These are phyloP conservation scores for Halichoerus grypus DNA, from an alignment of 2,113 vertebrate species.

Conservation along the genomic window DNA sequence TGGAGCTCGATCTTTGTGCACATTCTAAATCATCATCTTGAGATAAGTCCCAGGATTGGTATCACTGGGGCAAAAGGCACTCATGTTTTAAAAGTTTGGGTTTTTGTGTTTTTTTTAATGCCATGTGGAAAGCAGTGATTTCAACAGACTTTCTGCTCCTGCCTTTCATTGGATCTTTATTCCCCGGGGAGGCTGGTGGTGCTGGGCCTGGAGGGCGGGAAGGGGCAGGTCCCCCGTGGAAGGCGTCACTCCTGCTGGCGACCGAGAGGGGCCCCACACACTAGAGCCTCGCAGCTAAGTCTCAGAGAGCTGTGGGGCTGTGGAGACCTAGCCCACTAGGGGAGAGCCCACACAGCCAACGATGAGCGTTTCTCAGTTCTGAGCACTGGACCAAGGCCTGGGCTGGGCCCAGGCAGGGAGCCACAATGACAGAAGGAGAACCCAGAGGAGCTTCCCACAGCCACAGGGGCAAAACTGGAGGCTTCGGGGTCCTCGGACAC, in stretches of 20 bases:
- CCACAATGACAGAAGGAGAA: too few species aligned
- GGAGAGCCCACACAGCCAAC: background rate
- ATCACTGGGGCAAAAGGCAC: background rate
- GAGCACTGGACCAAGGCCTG: rapidly evolving
- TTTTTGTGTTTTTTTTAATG: background rate
- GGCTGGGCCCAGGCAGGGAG: too few species aligned
- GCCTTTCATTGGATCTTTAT: background rate
- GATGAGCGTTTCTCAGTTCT: rapidly evolving
- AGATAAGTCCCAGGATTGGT: background rate
- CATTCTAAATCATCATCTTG: background rate
- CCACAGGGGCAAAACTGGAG: background rate
- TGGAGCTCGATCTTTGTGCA: rapidly evolving
- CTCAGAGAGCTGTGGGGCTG: background rate
- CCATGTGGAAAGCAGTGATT: background rate
- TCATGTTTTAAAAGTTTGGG: background rate
- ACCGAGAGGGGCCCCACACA: rapidly evolving
- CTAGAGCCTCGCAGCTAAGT: rapidly evolving
- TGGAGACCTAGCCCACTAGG: rapidly evolving
- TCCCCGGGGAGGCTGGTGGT: background rate
- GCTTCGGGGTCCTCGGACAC: background rate
- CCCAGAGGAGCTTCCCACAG: background rate
- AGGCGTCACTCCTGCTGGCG: background rate
- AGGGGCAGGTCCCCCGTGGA: background rate
- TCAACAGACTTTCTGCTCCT: background rate
- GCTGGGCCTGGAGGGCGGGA: background rate